phyloP scores from a whole-genome alignment of 2,797 vertebrate genomes.

The Anniella stebbinsi region DNA sequence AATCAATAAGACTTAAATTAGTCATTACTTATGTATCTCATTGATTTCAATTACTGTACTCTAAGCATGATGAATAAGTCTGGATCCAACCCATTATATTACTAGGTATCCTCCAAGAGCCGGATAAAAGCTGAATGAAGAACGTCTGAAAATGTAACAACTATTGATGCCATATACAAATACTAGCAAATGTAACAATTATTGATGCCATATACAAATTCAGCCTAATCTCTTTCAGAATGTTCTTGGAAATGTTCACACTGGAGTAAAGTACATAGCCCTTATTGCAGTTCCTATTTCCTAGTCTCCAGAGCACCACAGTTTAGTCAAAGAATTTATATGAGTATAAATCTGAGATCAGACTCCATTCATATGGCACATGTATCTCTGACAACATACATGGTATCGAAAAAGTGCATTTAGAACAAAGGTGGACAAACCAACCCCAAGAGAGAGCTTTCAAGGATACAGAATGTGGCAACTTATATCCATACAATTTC shows the following conservation, averaged over 20 bases:
- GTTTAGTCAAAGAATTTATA: constrained; percentile 1
- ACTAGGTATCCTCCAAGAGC: not conserved
- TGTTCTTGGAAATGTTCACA: not conserved
- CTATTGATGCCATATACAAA: constrained; percentile 13
- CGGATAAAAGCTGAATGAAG: constrained; percentile 11
- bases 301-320: not conserved
- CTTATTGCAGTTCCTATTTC: not conserved
- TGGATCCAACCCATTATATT: not conserved
- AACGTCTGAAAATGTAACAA: constrained; percentile 10
- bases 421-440: constrained; percentile 15
- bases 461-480: constrained; percentile 32
- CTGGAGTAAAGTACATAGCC: constrained; percentile 25
- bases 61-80: not conserved
- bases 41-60: not conserved
- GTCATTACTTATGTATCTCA: not conserved
- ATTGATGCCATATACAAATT: constrained; percentile 9
- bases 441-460: constrained; percentile 31
- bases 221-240: constrained; percentile 12
- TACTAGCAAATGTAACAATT: constrained; percentile 31
- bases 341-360: not conserved
- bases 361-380: fast-evolving
- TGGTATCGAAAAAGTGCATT: constrained; percentile 39
- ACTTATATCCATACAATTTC: constrained; percentile 15
- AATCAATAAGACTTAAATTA: not conserved
- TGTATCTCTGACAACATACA: constrained; percentile 40